Conservation (phyloP, 2,113 vertebrate species). For the Pithys albifrons region DNA sequence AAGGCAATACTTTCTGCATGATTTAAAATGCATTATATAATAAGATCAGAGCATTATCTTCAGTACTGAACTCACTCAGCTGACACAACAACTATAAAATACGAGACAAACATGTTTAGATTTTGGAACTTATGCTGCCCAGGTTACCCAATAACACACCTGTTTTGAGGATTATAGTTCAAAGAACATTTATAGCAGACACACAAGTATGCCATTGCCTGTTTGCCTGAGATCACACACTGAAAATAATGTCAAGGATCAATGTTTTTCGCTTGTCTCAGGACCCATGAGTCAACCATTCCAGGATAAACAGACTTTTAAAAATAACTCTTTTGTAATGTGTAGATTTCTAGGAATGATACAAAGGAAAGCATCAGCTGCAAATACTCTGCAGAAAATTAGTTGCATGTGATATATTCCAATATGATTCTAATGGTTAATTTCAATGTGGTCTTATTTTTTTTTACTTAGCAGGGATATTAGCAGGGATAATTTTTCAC, state of each 20-base stretch:
- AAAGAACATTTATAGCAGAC: conserved; percentile 55
- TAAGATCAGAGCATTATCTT: neutral
- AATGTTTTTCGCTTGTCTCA: neutral
- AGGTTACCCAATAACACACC: conserved; percentile 47
- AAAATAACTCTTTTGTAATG: neutral
- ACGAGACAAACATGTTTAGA: conserved; percentile 27
- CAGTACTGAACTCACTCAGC: neutral
- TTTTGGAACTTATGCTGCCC: conserved; percentile 15
- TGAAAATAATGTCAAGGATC: neutral
- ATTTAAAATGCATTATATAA: neutral
- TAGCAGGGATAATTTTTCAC: neutral
- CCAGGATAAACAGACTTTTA: neutral
- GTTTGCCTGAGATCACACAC: conserved; percentile 16
- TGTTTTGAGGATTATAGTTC: conserved; percentile 58
- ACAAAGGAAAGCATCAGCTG: neutral
- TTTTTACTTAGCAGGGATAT: neutral
- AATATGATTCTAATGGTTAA: neutral
- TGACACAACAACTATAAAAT: conserved; percentile 17
- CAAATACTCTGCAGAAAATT: neutral
- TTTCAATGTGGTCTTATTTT: neutral
- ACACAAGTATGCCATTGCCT: neutral
- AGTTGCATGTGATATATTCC: neutral
- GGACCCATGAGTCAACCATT: neutral
- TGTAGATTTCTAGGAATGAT: neutral
- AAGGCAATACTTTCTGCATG: neutral